These are phyloP conservation scores for Oedothorax gibbosus DNA, from an alignment of 1,140 invertebrate genomes.

Conservation along the genomic window DNA sequence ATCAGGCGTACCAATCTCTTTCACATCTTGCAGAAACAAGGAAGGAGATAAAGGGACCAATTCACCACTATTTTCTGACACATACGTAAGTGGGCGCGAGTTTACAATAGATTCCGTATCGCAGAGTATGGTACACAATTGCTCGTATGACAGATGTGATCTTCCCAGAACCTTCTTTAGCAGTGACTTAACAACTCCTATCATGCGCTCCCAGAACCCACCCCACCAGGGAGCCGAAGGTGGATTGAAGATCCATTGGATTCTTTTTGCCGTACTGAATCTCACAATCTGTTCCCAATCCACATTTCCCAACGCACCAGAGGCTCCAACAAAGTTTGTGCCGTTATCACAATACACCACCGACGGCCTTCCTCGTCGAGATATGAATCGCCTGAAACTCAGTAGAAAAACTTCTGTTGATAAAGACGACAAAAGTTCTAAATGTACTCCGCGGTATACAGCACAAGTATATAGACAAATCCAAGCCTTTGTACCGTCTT, in stretches of 20 bases:
- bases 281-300: background rate
- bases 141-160: background rate
- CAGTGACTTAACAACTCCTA: background rate
- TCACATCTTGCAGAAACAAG: slow-evolving; percentile 16
- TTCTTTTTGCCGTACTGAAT: background rate
- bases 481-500: background rate
- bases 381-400: background rate
- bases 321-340: background rate
- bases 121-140: background rate
- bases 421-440: background rate
- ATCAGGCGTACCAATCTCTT: slow-evolving; percentile 5
- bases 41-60: background rate
- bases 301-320: no score
- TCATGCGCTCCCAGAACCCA: background rate
- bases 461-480: background rate
- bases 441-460: background rate
- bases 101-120: slow-evolving; percentile 4
- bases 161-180: background rate
- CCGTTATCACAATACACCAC: background rate
- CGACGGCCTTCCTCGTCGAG: background rate
- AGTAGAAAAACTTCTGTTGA: background rate
- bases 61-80: slow-evolving; percentile 4
- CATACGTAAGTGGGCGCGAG: background rate
- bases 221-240: background rate
- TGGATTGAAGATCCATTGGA: background rate